Conservation (phyloP, 2,797 vertebrate species). For the Cuniculus paca region DNA sequence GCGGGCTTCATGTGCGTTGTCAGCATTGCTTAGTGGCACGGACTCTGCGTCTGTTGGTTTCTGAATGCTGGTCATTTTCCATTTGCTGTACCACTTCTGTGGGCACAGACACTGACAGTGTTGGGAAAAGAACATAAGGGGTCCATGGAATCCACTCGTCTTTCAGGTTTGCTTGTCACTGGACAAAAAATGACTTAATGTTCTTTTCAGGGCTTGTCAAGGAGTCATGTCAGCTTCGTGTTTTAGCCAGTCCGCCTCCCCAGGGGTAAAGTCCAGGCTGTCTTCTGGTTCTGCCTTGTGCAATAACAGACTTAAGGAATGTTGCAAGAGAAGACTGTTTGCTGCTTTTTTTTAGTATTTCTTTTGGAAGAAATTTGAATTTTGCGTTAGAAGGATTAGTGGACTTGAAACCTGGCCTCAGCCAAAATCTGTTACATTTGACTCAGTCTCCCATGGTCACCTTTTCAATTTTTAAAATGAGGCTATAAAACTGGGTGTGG, state of each 20-base stretch:
- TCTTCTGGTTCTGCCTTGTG: background rate
- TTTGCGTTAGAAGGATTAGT: background rate
- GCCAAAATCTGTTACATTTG: background rate
- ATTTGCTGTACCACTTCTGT: slow-evolving; percentile 70
- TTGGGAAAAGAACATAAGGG: slow-evolving; percentile 45
- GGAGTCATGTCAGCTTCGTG: background rate
- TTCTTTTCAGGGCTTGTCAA: slow-evolving; percentile 52
- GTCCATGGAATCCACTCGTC: slow-evolving; percentile 15
- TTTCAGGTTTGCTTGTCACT: slow-evolving; percentile 70
- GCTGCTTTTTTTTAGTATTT: background rate
- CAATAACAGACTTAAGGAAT: background rate
- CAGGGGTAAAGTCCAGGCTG: background rate
- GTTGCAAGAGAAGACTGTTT: background rate
- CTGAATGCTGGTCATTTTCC: slow-evolving; percentile 24
- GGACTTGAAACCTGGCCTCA: background rate
- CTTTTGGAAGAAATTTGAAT: background rate
- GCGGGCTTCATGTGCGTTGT: slow-evolving; percentile 69
- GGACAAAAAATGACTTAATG: slow-evolving; percentile 53
- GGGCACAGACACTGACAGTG: background rate
- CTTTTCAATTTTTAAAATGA: background rate
- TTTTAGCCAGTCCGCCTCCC: background rate
- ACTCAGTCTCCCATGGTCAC: background rate
- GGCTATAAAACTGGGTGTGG: no score
- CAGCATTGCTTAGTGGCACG: slow-evolving; percentile 50
- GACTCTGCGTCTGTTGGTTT: background rate